Evolutionary conservation across 2,113 vertebrate species (phyloP).

Genomic region (Speoplatyrhinus poulsoni): DNA sequence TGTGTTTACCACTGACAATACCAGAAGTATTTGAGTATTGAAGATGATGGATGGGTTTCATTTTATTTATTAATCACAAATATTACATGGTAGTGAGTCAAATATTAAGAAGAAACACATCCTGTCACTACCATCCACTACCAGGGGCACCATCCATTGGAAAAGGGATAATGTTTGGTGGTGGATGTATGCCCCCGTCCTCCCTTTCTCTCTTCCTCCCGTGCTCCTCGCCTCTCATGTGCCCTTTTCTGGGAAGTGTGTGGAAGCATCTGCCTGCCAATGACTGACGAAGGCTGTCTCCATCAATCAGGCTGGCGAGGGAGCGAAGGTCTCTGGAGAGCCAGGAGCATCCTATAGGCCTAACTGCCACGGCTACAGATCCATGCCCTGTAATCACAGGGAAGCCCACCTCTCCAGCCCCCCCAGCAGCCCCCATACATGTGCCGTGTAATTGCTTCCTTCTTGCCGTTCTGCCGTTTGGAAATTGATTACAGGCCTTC

Average conservation of each 20-base stretch:
- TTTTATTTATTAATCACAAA: too few relatives aligned
- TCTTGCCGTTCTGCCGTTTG: slow-evolving; percentile 63
- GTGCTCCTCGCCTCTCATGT: neutral
- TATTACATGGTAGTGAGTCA: too few relatives aligned
- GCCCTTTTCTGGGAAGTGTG: slow-evolving; percentile 59
- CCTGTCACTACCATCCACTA: too few relatives aligned
- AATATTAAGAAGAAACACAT: too few relatives aligned
- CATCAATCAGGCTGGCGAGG: slow-evolving; percentile 58
- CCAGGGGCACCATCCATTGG: too few relatives aligned
- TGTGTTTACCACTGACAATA: too few relatives aligned
- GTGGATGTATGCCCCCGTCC: neutral
- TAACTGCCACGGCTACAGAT: slow-evolving; percentile 66
- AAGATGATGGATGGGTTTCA: too few relatives aligned
- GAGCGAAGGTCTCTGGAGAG: slow-evolving; percentile 52
- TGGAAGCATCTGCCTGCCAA: slow-evolving; percentile 56
- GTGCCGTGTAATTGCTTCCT: slow-evolving; percentile 62
- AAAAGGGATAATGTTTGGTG: too few relatives aligned
- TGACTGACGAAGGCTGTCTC: slow-evolving; percentile 67
- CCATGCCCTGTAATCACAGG: slow-evolving; percentile 64
- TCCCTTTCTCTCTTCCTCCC: slow-evolving; percentile 19
- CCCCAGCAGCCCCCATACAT: slow-evolving; percentile 37
- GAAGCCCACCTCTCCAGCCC: slow-evolving; percentile 52
- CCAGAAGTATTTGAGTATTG: too few relatives aligned
- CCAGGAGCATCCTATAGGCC: slow-evolving; percentile 59
- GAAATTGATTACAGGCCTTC: slow-evolving; percentile 61